A percentile compares a stretch with the other conserved stretches of the same genome.
Evolutionary conservation across 2,888 invertebrate species (phyloP).

Genomic region (Agonopterix alstromeriana): DNA sequence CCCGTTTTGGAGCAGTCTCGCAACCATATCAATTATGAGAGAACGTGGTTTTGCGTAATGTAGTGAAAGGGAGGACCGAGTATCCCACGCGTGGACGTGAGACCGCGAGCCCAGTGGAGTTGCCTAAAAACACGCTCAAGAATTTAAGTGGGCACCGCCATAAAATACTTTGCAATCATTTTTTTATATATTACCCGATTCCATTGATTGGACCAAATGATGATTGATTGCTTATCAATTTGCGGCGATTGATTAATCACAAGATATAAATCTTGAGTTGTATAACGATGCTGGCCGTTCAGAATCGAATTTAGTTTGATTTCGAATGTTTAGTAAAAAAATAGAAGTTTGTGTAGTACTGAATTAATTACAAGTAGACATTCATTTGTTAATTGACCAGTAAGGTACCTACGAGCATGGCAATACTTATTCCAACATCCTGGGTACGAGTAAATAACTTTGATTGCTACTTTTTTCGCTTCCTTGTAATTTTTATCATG

Average conservation of each 20-base stretch:
- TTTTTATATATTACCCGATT: background rate
- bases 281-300: too few relatives aligned
- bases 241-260: background rate
- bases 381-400: too few relatives aligned
- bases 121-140: slow-evolving; percentile 21
- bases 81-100: slow-evolving; percentile 31
- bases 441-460: too few relatives aligned
- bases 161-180: background rate
- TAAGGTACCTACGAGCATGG: too few relatives aligned
- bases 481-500: too few relatives aligned
- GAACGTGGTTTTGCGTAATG: slow-evolving; percentile 45
- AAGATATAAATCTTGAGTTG: background rate
- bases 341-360: too few relatives aligned
- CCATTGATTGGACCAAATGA: slow-evolving; percentile 5
- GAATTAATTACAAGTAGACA: too few relatives aligned
- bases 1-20: slow-evolving; percentile 32
- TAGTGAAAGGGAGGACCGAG: slow-evolving; percentile 32
- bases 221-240: slow-evolving; percentile 5
- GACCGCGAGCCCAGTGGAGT: slow-evolving; percentile 11
- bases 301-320: too few relatives aligned
- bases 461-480: too few relatives aligned
- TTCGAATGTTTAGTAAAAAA: background rate
- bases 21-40: slow-evolving; percentile 52
- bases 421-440: too few relatives aligned
- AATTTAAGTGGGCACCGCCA: slow-evolving; percentile 8